Conservation (phyloP, 1,140 invertebrate species). For the Pogonomyrmex californicus region DNA sequence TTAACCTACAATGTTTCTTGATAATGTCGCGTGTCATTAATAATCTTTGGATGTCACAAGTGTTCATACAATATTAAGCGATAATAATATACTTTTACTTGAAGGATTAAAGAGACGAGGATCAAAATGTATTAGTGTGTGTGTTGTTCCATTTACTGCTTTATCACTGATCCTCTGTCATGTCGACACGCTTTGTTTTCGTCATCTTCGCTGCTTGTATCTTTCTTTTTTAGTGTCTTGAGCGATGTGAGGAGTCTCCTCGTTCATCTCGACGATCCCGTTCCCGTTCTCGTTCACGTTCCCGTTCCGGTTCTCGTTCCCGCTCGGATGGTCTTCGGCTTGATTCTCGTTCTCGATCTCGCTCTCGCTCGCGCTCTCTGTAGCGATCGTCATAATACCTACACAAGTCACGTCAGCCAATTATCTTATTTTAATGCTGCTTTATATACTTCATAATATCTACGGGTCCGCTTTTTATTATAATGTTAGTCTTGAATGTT, state of each 20-base stretch:
- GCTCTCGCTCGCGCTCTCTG: constrained; percentile 89
- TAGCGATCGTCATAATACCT: constrained; percentile 94
- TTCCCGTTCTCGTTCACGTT: constrained; percentile 89
- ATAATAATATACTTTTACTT: constrained; percentile 28
- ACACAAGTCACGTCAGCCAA: constrained; percentile 83
- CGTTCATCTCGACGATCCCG: constrained; percentile 90
- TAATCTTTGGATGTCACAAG: constrained; percentile 40
- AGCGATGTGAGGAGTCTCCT: constrained; percentile 89
- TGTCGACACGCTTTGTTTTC: not conserved
- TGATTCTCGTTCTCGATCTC: constrained; percentile 86
- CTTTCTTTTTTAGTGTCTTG: constrained; percentile 88
- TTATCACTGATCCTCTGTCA: constrained; percentile 10
- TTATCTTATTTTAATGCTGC: constrained; percentile 79
- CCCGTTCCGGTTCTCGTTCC: constrained; percentile 89
- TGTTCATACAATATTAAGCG: constrained; percentile 25
- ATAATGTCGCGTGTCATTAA: constrained; percentile 1
- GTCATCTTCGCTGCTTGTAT: constrained; percentile 12
- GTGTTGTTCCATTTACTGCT: constrained; percentile 12
- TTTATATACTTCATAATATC: constrained; percentile 57
- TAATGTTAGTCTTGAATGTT: constrained; percentile 14
- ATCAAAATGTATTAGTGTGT: not conserved
- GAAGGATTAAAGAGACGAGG: constrained; percentile 3
- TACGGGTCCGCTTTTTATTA: constrained; percentile 46
- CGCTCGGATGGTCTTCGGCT: constrained; percentile 85
- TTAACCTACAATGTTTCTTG: constrained; percentile 13